Percentiles rank a stretch among this genome's conserved stretches.
Conservation (phyloP, 2,888 invertebrate species). For the Apotomis capreana region DNA sequence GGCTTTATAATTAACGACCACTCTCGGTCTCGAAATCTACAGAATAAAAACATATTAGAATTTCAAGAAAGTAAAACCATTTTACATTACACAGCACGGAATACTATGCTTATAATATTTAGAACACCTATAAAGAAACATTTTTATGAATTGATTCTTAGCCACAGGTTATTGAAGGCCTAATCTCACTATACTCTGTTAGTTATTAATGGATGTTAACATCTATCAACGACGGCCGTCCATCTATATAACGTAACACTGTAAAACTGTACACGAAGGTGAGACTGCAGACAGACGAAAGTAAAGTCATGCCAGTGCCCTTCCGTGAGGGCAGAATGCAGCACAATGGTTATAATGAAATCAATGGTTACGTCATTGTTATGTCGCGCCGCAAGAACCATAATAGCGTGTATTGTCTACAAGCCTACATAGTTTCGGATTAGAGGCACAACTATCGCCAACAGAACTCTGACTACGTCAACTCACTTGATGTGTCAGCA, state of each 20-base stretch:
- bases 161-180: too few relatives aligned
- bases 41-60: not conserved
- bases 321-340: not conserved
- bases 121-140: too few relatives aligned
- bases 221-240: too few relatives aligned
- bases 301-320: not conserved
- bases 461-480: not conserved
- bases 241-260: too few relatives aligned
- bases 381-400: not conserved
- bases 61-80: not conserved
- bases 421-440: not conserved
- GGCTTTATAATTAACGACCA: constrained; percentile 16
- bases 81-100: not conserved
- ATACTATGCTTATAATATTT: not conserved
- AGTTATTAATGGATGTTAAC: too few relatives aligned
- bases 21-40: constrained; percentile 20
- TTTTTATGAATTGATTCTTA: too few relatives aligned
- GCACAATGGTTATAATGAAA: constrained; percentile 1
- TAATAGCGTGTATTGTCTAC: not conserved
- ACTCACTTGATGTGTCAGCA: not conserved
- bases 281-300: too few relatives aligned
- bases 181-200: too few relatives aligned
- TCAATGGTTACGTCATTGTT: not conserved
- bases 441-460: not conserved
- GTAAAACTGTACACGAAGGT: too few relatives aligned